A percentile compares a stretch with the other conserved stretches of the same genome.
These are phyloP conservation scores for Calosoma granatense DNA, from an alignment of 1,140 invertebrate species.

Conservation along the genomic window DNA sequence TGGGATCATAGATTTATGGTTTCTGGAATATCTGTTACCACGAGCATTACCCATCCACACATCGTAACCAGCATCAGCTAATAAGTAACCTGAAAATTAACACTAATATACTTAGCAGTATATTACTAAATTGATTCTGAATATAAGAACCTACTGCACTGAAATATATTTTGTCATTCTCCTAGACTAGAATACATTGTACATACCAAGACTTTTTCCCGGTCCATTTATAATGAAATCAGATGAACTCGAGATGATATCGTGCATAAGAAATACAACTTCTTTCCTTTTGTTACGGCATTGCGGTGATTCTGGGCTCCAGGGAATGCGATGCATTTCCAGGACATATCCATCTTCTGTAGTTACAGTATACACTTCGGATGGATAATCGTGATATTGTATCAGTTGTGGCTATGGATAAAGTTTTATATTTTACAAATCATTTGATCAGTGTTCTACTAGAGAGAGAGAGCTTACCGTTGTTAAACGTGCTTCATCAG, in stretches of 20 bases:
- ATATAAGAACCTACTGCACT: too few species aligned
- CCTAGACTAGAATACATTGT: too few species aligned
- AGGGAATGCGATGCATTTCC: slow-evolving; percentile 45
- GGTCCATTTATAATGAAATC: slow-evolving; percentile 54
- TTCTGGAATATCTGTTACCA: slow-evolving; percentile 52
- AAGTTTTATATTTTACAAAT: too few species aligned
- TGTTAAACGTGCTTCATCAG: too few species aligned
- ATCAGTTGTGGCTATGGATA: too few species aligned
- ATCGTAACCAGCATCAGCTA: slow-evolving; percentile 53
- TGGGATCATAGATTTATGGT: slow-evolving; percentile 38
- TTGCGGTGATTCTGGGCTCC: slow-evolving; percentile 31
- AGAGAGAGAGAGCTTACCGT: too few species aligned
- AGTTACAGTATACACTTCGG: slow-evolving; percentile 42
- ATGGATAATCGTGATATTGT: slow-evolving; percentile 47
- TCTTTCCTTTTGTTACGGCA: slow-evolving; percentile 34
- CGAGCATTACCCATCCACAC: slow-evolving; percentile 61
- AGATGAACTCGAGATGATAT: slow-evolving; percentile 52
- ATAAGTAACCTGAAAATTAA: too few species aligned
- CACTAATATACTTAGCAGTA: too few species aligned
- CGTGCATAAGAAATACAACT: slow-evolving; percentile 59
- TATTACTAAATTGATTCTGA: too few species aligned
- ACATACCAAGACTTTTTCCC: slow-evolving; percentile 39
- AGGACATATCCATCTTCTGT: slow-evolving; percentile 53
- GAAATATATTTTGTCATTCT: too few species aligned
- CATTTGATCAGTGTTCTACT: too few species aligned